Evolutionary conservation across 1,140 invertebrate genomes (phyloP).

Genomic region (Drosophila tropicalis): DNA sequence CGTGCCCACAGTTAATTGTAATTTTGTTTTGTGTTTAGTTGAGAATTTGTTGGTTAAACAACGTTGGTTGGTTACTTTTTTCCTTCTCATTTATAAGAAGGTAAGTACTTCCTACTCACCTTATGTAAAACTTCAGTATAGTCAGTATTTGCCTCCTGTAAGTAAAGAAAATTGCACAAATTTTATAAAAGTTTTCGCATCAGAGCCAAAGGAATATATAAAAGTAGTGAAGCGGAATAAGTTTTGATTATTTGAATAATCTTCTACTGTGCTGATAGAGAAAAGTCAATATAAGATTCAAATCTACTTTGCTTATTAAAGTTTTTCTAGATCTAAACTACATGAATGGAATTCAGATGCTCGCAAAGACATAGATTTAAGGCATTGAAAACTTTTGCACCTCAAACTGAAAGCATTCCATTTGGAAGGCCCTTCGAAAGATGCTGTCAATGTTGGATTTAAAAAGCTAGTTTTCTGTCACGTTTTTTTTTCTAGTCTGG

Average conservation of each 20-base stretch:
- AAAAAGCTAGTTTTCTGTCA: neutral
- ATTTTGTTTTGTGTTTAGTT: conserved; percentile 65
- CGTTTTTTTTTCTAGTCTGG: neutral
- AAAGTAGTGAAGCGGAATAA: neutral
- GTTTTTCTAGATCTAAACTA: too few relatives aligned
- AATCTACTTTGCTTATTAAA: too few relatives aligned
- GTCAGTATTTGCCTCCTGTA: conserved; percentile 3
- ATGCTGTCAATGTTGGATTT: neutral
- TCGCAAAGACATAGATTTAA: too few relatives aligned
- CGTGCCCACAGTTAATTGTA: conserved; percentile 74
- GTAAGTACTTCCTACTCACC: conserved; percentile 64
- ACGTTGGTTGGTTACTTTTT: conserved; percentile 60
- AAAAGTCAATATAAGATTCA: too few relatives aligned
- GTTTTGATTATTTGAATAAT: too few relatives aligned
- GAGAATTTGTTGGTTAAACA: conserved; percentile 39
- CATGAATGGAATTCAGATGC: too few relatives aligned
- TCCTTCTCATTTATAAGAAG: conserved; percentile 19
- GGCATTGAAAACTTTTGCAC: neutral
- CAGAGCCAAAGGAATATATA: neutral
- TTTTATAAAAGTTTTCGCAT: conserved; percentile 3
- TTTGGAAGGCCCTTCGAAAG: neutral
- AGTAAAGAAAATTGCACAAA: conserved; percentile 1
- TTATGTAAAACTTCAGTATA: conserved; percentile 6
- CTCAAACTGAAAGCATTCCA: neutral
- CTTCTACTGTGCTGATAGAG: too few relatives aligned